A percentile compares a stretch with the other conserved stretches of the same genome.
These are phyloP conservation scores for Pipistrellus kuhlii DNA, from an alignment of 2,797 vertebrate genomes.

Conservation along the genomic window DNA sequence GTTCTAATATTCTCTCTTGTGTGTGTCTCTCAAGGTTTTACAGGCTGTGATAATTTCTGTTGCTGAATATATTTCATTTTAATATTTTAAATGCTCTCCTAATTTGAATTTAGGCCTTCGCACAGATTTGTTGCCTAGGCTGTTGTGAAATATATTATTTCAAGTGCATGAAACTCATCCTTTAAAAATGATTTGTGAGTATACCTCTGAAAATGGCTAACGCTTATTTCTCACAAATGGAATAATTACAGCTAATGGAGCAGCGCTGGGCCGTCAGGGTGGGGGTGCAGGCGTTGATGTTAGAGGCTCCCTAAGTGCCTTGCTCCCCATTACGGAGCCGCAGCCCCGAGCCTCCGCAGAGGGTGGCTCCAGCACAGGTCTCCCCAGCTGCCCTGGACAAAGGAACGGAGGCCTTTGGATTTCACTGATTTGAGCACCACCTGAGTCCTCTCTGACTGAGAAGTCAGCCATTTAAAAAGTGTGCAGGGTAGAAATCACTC, in stretches of 20 bases:
- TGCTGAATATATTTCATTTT: constrained; percentile 78
- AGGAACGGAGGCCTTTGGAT: background rate
- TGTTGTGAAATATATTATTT: constrained; percentile 83
- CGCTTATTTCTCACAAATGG: constrained; percentile 85
- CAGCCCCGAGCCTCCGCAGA: constrained; percentile 62
- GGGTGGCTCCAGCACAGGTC: constrained; percentile 62
- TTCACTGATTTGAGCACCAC: constrained; percentile 35
- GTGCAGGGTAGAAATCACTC: background rate
- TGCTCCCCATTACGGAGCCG: constrained; percentile 75
- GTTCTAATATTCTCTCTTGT: background rate
- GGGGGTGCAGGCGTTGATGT: constrained; percentile 66
- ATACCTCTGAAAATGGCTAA: constrained; percentile 82
- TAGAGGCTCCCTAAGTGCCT: constrained; percentile 66
- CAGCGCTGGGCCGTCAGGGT: constrained; percentile 69
- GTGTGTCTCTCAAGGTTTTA: background rate
- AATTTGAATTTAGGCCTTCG: constrained; percentile 74
- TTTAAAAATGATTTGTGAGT: constrained; percentile 82
- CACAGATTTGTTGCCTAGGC: constrained; percentile 65
- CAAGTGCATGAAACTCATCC: constrained; percentile 82
- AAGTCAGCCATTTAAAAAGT: background rate
- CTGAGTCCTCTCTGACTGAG: constrained; percentile 25
- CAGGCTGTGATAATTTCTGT: constrained; percentile 60
- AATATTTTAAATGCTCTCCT: constrained; percentile 78
- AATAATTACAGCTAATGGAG: constrained; percentile 84
- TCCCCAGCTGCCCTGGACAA: constrained; percentile 19